A percentile compares a stretch with the other conserved stretches of the same genome.
These are phyloP conservation scores for Formica selysi DNA, from an alignment of 1,140 invertebrate species.

Conservation along the genomic window DNA sequence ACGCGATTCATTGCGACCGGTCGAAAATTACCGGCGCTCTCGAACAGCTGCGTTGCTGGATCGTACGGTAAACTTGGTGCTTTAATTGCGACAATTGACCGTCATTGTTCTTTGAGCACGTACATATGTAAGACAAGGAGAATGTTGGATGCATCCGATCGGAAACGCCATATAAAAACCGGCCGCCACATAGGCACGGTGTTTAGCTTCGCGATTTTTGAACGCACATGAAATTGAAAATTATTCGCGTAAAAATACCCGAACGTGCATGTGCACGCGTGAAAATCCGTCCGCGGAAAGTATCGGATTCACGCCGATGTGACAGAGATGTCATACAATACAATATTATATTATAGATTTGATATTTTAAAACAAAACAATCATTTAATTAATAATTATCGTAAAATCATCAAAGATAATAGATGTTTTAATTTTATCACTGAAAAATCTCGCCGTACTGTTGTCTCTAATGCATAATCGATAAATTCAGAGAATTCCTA, in stretches of 20 bases:
- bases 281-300: constrained; percentile 31
- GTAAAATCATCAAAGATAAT: constrained; percentile 5
- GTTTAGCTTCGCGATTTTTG: constrained; percentile 1
- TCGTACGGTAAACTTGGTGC: constrained; percentile 63
- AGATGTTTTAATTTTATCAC: background rate
- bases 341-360: background rate
- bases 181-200: background rate
- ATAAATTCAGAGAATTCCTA: background rate
- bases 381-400: background rate
- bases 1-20: constrained; percentile 43
- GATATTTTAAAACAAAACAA: background rate
- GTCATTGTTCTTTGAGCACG: constrained; percentile 60
- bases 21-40: constrained; percentile 48
- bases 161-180: constrained; percentile 14
- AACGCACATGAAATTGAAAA: constrained; percentile 6
- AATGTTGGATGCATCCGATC: constrained; percentile 26
- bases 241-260: too few relatives aligned
- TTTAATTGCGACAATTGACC: constrained; percentile 71
- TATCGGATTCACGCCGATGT: background rate
- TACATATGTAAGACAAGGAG: constrained; percentile 47
- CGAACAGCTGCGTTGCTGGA: constrained; percentile 69
- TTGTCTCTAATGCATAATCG: background rate
- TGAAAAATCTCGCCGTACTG: background rate
- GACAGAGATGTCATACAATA: background rate
- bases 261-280: background rate